phyloP scores from a whole-genome alignment of 2,888 invertebrate species.

The Melieria crassipennis region DNA sequence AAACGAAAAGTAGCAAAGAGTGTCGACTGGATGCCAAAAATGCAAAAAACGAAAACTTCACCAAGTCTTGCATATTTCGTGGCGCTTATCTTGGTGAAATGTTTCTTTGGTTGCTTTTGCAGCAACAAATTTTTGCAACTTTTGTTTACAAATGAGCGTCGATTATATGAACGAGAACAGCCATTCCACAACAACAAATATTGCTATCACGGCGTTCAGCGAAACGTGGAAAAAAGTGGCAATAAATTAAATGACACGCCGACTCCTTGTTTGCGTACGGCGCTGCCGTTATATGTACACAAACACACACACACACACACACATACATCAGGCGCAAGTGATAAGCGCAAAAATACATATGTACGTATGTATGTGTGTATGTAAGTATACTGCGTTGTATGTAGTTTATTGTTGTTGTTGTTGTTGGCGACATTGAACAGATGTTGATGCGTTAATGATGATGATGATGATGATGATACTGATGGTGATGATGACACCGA shows the following conservation, averaged over 20 bases:
- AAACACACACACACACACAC: neutral
- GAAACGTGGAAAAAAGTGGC: constrained; percentile 1
- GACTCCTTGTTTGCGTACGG: neutral
- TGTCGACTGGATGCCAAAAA: too few relatives aligned
- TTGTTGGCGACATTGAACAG: constrained; percentile 6
- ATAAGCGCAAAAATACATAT: constrained; percentile 16
- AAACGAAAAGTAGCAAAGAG: too few relatives aligned
- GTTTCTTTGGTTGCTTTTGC: too few relatives aligned
- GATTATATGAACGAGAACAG: too few relatives aligned
- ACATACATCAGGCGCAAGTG: constrained; percentile 4
- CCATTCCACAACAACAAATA: too few relatives aligned
- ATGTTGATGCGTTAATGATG: constrained; percentile 9
- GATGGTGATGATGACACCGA: constrained; percentile 4
- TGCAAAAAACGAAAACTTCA: too few relatives aligned
- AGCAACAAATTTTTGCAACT: too few relatives aligned
- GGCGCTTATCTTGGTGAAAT: too few relatives aligned
- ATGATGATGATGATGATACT: constrained; percentile 1
- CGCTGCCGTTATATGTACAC: too few relatives aligned
- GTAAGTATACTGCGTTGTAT: neutral
- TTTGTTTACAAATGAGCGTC: too few relatives aligned
- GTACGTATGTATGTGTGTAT: neutral
- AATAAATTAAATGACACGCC: constrained; percentile 33
- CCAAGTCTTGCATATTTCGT: too few relatives aligned
- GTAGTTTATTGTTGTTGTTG: neutral
- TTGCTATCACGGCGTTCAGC: too few relatives aligned